Base-by-base conservation (phyloP, 2,888 invertebrate genomes). In the Xestia ashworthii region DNA sequence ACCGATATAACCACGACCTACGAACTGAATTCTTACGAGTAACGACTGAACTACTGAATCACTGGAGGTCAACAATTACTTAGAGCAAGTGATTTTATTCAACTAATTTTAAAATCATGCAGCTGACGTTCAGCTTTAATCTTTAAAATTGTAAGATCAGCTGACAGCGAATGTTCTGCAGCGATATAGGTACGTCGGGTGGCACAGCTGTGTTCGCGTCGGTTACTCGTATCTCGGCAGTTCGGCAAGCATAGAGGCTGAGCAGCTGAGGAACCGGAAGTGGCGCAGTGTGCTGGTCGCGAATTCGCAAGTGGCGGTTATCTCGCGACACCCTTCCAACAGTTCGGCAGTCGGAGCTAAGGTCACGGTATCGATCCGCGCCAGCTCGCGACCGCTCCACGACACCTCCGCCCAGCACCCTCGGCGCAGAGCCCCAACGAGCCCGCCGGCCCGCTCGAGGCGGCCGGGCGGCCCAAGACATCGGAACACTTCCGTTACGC, bases 361-460 rank as follows among this genome's bases (percentile, higher is more conserved):
- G 94, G 94, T 94, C 95, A 92, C 91, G 89, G 90, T 95, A 96
- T 96, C 94, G 96, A 96, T 95, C 95, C 93, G 93, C 92, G 93
- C 91, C 92, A 93, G 93, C 93, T 93, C 93, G 93, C 89, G 91
- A 92, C 92, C 93, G 92, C 92, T 90, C 92, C 93, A 72, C 74
- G 88, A 83, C 85, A 87, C 85, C 88, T 89, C 89, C 87, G 85
- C 88, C 87, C 87, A 74, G 80, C 67, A 60, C 86, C 88, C 88
- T 76, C 82, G 66, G 82, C 84, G 82, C 74, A 71, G 71, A 74
- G 78, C 46, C 22, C 22, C 25, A 11, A 22, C n/a, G 41, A n/a
- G 32, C 44, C 38, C 44, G 46, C 3, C 46, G 14, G 38, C 38
- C 58, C 72, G 75, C n/a, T 84, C 82, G 58, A 74, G 72, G 70